A percentile compares a stretch with the other conserved stretches of the same genome.
These are phyloP conservation scores for Leptopilina clavipes DNA, from an alignment of 1,140 invertebrate genomes.

Conservation along the genomic window DNA sequence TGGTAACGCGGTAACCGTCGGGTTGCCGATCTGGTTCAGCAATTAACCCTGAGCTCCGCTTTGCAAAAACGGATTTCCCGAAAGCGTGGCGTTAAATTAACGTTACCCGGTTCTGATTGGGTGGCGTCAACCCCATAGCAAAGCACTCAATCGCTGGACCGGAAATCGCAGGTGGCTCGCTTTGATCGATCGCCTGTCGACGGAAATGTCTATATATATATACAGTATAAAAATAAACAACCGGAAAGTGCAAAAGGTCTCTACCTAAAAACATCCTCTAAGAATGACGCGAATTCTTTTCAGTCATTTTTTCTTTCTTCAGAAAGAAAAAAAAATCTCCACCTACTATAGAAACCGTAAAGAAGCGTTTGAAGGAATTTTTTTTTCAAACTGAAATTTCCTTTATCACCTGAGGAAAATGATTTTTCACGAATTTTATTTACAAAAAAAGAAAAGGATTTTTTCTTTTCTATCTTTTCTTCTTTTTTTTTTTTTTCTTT, in stretches of 20 bases:
- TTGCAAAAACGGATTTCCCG: slow-evolving; percentile 69
- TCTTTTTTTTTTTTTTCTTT: too few species aligned
- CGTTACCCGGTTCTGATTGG: slow-evolving; percentile 67
- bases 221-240: not conserved
- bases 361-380: too few species aligned
- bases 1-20: not conserved
- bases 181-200: slow-evolving; percentile 64
- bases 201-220: not conserved
- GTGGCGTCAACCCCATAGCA: slow-evolving; percentile 45
- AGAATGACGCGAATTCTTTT: not conserved
- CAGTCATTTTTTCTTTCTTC: too few species aligned
- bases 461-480: too few species aligned
- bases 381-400: too few species aligned
- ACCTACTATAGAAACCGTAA: too few species aligned
- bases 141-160: slow-evolving; percentile 55
- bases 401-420: too few species aligned
- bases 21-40: slow-evolving; percentile 54
- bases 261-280: not conserved
- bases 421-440: too few species aligned
- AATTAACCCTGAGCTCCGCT: slow-evolving; percentile 60
- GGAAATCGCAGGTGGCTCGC: slow-evolving; percentile 65
- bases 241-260: not conserved
- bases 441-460: too few species aligned
- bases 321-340: too few species aligned
- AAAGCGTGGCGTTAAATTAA: slow-evolving; percentile 71